Conservation (phyloP, 1,140 invertebrate genomes). For the Dendroctonus ponderosae region DNA sequence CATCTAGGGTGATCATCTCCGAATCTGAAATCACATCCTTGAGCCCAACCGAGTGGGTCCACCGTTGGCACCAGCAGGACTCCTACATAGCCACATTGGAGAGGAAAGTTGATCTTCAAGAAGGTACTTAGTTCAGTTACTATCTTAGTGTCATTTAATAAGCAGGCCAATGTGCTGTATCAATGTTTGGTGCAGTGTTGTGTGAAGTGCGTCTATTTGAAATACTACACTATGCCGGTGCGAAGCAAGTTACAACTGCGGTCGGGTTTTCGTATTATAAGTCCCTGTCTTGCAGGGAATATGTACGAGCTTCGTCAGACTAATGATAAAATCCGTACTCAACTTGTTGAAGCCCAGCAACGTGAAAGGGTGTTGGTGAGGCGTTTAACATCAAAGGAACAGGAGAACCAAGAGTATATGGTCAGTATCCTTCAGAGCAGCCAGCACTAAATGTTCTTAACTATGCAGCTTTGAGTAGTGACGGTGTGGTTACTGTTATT, state of each 20-base stretch:
- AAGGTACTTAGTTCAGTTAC: conserved; percentile 50
- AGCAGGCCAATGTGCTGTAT: conserved; percentile 39
- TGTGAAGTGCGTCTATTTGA: conserved; percentile 40
- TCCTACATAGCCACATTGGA: conserved; percentile 45
- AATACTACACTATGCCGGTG: not conserved
- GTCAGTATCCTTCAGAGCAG: conserved; percentile 61
- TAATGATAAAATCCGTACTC: conserved; percentile 78
- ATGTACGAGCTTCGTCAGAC: conserved; percentile 72
- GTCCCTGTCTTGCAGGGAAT: conserved; percentile 61
- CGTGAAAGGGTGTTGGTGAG: conserved; percentile 90
- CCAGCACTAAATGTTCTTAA: conserved; percentile 38
- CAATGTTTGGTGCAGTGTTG: conserved; percentile 45
- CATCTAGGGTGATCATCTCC: conserved; percentile 40
- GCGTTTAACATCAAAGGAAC: conserved; percentile 89
- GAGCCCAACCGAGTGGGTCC: conserved; percentile 42
- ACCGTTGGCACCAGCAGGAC: conserved; percentile 48
- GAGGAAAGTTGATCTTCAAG: conserved; percentile 46
- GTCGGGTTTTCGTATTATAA: conserved; percentile 25
- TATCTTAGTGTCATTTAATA: conserved; percentile 39
- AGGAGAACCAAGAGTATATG: conserved; percentile 94
- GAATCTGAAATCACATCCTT: conserved; percentile 44
- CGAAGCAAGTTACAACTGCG: conserved; percentile 7
- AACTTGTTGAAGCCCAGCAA: conserved; percentile 79
- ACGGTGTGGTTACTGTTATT: conserved; percentile 7
- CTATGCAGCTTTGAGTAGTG: conserved; percentile 30